phyloP scores from a whole-genome alignment of 1,140 invertebrate species.

The Ephestia elutella region DNA sequence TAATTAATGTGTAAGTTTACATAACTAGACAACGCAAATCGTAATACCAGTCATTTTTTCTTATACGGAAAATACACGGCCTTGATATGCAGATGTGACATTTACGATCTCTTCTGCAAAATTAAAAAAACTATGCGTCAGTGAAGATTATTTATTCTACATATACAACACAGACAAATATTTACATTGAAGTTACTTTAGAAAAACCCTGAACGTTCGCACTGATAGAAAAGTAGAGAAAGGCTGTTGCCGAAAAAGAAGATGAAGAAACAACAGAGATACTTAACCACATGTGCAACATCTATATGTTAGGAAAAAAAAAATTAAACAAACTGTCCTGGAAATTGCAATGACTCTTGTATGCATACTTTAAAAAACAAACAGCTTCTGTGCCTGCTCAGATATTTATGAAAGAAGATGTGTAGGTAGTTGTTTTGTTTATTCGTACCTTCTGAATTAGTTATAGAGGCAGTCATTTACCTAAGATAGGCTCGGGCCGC shows the following conservation, averaged over 20 bases:
- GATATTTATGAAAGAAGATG: conserved; percentile 47
- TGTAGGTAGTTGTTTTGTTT: conserved; percentile 49
- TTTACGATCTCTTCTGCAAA: no score
- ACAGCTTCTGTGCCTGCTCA: conserved; percentile 23
- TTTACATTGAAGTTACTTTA: no score
- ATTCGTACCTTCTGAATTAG: conserved; percentile 48
- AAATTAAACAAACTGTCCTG: not conserved
- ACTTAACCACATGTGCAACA: no score
- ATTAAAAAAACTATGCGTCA: no score
- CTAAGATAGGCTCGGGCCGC: conserved; percentile 30
- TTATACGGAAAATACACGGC: no score
- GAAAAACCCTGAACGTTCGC: no score
- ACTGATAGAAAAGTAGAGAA: no score
- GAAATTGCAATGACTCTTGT: not conserved
- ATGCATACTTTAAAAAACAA: not conserved
- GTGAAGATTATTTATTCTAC: no score
- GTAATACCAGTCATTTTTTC: not conserved
- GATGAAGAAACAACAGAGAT: no score
- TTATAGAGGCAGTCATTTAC: conserved; percentile 48
- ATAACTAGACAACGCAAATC: conserved; percentile 2
- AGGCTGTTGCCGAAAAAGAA: no score
- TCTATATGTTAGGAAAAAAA: not conserved
- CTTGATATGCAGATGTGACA: no score
- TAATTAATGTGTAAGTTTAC: not conserved
- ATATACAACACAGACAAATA: no score